Base-by-base conservation (phyloP, 1,140 invertebrate species). In the Temnothorax longispinosus region DNA sequence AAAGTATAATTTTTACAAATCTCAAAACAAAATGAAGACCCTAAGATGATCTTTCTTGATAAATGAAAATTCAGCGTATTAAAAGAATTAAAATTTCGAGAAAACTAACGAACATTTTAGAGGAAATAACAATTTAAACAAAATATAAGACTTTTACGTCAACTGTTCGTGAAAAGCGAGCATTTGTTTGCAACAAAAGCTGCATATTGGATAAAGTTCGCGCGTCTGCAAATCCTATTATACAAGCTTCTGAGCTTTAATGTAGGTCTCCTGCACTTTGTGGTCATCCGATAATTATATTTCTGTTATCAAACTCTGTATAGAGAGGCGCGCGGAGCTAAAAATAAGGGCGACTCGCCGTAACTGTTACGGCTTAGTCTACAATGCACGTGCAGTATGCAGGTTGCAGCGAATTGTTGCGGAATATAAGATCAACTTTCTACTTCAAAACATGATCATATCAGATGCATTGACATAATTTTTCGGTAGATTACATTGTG, bases 141-240 rank as follows among this genome's bases (percentile, higher is more conserved):
- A 38, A 21, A 41, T 44, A 38, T 58, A 60, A 71, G 62, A 69
- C 76, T 81, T 87, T 52, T 27, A 86, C 77, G 60, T 72, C 62
- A 75, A 71, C 35, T 47, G 56, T 58, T 60, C 35, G 56, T 74
- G 80, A 58, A 58, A 74, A 44, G 54, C 72, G 71, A 32, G 15
- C 6, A 35, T 87, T 87, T 84, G 88, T 74, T 89, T 67, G 84
- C 78, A 44, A 89, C 89, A 64, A 85, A 87, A 85, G 65, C 62
- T 69, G 60, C 44, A 64, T 60, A 84, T 87, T 58, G 89, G 75
- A 86, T 80, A 87, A 87, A 89, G 72, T 85, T 87, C 50, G 50
- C 72, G 32, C 64, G 10, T 50, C 64, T 64, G 65, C 62, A 60
- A 89, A 89, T 90, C 85, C 86, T 44, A 86, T 89, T 90, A 90